Base-by-base conservation (phyloP, 92 coral and sea anemone species). In the Zoanthus sociatus region DNA sequence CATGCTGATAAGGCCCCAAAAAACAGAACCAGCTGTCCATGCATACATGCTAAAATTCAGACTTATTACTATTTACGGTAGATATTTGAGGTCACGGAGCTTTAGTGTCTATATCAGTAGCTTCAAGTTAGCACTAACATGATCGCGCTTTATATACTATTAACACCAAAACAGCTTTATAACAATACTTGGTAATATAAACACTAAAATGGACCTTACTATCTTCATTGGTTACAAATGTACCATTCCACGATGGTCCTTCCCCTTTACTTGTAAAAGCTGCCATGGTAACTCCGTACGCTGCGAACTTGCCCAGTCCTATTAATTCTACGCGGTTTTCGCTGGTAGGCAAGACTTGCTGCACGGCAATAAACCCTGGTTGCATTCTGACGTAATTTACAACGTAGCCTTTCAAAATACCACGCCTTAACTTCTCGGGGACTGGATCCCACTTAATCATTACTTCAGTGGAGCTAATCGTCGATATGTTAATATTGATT, bases 381-480 rank as follows among this genome's bases (percentile, higher is more conserved):
- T 31, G 30, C 58, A 9, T 8, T 56, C 30, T 78, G 1, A 42
- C 3, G 84, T 79, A 20, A 18, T 18, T 79, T 61, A 79, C 84
- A 9, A 46, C 69, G 18, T 37, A 45, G 0, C 84, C 84, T n/a
- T 5, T 63, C 37, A 79, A 17, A 33, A 79, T 20, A 44, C 84
- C 84, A 79, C 73, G 84, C 51, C 55, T 44, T 56, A 61, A n/a
- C 60, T 5, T 61, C 60, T 79, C 84, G 6, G 84, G 84, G 84
- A 79, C 84, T 42, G 84, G 84, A 33, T 45, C 16, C 84, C 84
- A 79, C 58, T 64, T 44, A 61, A 79, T n/a, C 30, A 63, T 58
- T 16, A 79, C 63, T 79, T 71, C 73, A 64, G 84, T 79, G 73
- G 84, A 86, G 30, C 82, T 73, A 16, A 86, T 31, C 51, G 89